Evolutionary conservation across 2,888 invertebrate genomes (phyloP).

Genomic region (Drosophila siamana): DNA sequence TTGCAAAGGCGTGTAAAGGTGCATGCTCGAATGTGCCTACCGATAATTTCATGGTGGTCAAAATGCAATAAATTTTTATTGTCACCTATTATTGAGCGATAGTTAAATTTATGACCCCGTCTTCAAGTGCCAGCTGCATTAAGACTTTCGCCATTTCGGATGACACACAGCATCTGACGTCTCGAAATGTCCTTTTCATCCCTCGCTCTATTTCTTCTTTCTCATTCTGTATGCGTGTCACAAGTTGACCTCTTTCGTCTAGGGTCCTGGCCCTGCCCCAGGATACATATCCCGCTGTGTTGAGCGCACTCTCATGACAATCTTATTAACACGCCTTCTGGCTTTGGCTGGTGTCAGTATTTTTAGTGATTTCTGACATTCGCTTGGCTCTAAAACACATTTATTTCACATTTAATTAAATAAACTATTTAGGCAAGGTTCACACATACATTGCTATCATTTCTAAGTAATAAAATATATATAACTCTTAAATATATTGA

Average conservation of each 20-base stretch:
- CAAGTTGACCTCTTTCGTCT: slow-evolving; percentile 55
- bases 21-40: slow-evolving; percentile 65
- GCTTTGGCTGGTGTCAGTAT: slow-evolving; percentile 30
- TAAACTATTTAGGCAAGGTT: too few species aligned
- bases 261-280: slow-evolving; percentile 34
- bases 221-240: slow-evolving; percentile 65
- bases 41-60: slow-evolving; percentile 86
- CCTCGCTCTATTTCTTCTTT: background rate
- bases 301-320: slow-evolving; percentile 77
- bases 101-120: slow-evolving; percentile 72
- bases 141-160: background rate
- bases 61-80: slow-evolving; percentile 82
- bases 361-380: slow-evolving; percentile 16
- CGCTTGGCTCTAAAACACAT: background rate
- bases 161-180: slow-evolving; percentile 22
- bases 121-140: slow-evolving; percentile 48
- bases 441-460: too few species aligned
- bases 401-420: background rate
- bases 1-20: slow-evolving; percentile 57
- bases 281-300: slow-evolving; percentile 69
- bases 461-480: too few species aligned
- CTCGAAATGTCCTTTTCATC: slow-evolving; percentile 27
- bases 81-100: slow-evolving; percentile 74
- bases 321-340: slow-evolving; percentile 80
- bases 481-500: too few species aligned